A percentile compares a stretch with the other conserved stretches of the same genome.
These are phyloP conservation scores for Gnathonemus echidnorhynchus DNA, from an alignment of 2,113 vertebrate genomes.

Conservation along the genomic window DNA sequence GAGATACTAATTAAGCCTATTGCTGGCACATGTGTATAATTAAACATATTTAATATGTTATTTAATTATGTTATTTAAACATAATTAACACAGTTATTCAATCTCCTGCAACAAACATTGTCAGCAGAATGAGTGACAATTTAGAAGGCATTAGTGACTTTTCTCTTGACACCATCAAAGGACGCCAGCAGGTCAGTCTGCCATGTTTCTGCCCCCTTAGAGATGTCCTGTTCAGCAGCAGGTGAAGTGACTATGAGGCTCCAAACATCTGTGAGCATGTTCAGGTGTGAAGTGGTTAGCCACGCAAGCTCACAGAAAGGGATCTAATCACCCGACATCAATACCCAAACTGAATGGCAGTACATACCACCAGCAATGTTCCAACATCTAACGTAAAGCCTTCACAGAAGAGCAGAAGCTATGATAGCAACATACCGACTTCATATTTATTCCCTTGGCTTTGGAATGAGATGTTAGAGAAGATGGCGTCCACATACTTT, in stretches of 20 bases:
- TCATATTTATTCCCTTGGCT: neutral
- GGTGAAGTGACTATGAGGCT: neutral
- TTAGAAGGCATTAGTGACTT: neutral
- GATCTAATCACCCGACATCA: neutral
- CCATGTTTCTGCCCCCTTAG: neutral
- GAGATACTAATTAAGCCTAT: too few species aligned
- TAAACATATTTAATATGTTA: too few species aligned
- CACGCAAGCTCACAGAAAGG: neutral
- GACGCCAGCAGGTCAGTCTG: neutral
- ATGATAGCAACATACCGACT: neutral
- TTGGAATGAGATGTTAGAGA: neutral
- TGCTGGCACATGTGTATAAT: too few species aligned
- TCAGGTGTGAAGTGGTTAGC: neutral
- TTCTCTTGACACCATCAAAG: neutral
- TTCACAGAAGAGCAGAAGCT: neutral
- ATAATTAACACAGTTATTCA: too few species aligned
- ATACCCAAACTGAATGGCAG: neutral
- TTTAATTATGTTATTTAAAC: too few species aligned
- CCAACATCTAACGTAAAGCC: neutral
- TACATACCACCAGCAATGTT: neutral
- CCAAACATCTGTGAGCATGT: neutral
- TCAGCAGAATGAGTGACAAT: too few species aligned
- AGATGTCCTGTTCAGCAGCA: neutral
- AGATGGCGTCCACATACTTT: neutral
- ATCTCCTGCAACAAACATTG: too few species aligned